These are phyloP conservation scores for Eupithecia inturbata DNA, from an alignment of 2,888 invertebrate species.

Conservation along the genomic window DNA sequence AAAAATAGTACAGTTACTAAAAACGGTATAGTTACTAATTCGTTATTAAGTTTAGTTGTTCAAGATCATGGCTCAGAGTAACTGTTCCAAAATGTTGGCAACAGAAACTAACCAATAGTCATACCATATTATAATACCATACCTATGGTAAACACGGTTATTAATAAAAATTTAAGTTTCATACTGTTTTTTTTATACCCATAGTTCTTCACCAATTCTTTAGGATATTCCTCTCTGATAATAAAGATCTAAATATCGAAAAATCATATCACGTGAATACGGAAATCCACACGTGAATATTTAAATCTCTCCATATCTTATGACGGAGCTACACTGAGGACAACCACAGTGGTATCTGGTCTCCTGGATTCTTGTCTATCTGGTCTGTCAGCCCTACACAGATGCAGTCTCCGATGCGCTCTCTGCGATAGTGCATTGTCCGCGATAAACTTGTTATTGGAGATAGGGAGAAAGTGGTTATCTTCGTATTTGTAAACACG, in stretches of 20 bases:
- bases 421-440: slow-evolving; percentile 79
- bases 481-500: slow-evolving; percentile 69
- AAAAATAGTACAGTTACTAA: background rate
- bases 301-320: too few relatives aligned
- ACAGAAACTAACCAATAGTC: too few relatives aligned
- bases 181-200: too few relatives aligned
- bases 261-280: background rate
- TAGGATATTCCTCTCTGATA: too few relatives aligned
- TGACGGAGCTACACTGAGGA: too few relatives aligned
- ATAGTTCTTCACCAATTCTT: too few relatives aligned
- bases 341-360: too few relatives aligned
- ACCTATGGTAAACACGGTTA: too few relatives aligned
- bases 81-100: background rate
- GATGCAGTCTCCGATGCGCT: slow-evolving; percentile 52
- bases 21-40: background rate
- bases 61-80: background rate
- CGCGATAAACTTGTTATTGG: slow-evolving; percentile 79
- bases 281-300: background rate
- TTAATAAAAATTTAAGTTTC: too few relatives aligned
- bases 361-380: background rate
- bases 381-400: slow-evolving; percentile 54
- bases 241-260: too few relatives aligned
- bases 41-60: background rate
- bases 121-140: too few relatives aligned
- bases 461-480: slow-evolving; percentile 76